Evolutionary conservation across 2,888 invertebrate genomes (phyloP).

Genomic region (Lamproptera curius): DNA sequence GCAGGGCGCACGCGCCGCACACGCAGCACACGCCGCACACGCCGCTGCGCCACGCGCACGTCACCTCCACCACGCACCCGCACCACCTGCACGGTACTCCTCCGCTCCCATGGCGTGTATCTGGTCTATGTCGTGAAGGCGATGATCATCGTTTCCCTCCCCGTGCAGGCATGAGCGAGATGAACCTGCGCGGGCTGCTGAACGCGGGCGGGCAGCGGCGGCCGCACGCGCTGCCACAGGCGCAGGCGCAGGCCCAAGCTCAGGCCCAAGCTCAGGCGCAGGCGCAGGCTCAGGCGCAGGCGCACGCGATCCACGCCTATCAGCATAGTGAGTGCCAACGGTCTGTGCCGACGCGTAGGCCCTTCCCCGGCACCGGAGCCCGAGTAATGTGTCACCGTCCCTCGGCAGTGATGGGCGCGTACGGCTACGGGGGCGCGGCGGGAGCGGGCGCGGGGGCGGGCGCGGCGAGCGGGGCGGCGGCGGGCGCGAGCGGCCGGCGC

Average conservation of each 20-base stretch:
- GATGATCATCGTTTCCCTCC: background rate
- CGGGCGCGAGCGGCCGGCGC: slow-evolving; percentile 42
- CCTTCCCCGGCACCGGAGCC: background rate
- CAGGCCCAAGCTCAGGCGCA: slow-evolving; percentile 22
- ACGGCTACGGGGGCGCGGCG: slow-evolving; percentile 29
- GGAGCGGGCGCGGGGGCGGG: slow-evolving; percentile 28
- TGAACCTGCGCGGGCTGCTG: slow-evolving; percentile 70
- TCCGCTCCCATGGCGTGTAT: too few relatives aligned
- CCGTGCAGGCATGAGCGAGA: slow-evolving; percentile 56
- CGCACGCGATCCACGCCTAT: slow-evolving; percentile 45
- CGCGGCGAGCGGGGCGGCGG: slow-evolving; percentile 35
- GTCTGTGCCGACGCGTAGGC: slow-evolving; percentile 1
- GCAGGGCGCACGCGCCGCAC: slow-evolving; percentile 39
- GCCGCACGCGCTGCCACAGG: slow-evolving; percentile 30
- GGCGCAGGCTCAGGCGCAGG: slow-evolving; percentile 27
- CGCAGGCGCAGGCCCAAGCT: slow-evolving; percentile 19
- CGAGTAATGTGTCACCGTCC: too few relatives aligned
- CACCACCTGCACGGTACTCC: slow-evolving; percentile 74
- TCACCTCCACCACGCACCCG: slow-evolving; percentile 82
- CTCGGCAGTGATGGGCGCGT: slow-evolving; percentile 55
- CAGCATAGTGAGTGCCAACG: slow-evolving; percentile 54
- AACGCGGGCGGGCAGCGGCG: slow-evolving; percentile 45
- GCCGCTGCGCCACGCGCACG: slow-evolving; percentile 77
- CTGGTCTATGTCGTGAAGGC: too few relatives aligned
- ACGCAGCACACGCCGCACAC: slow-evolving; percentile 51